These are phyloP conservation scores for Chloroceryle amazona DNA, from an alignment of 2,797 vertebrate genomes.

Conservation along the genomic window DNA sequence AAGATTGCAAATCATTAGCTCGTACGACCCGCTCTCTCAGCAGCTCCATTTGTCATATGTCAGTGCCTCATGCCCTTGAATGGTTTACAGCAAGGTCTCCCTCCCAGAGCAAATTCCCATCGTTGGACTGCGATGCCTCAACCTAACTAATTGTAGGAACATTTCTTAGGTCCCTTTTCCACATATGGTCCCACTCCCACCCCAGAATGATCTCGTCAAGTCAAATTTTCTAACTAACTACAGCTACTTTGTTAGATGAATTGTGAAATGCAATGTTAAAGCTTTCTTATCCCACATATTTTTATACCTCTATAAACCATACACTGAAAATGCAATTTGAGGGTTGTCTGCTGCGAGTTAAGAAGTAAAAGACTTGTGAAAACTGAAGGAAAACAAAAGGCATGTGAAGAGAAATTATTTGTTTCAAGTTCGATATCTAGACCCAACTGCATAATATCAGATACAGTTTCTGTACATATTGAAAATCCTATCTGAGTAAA, in stretches of 20 bases:
- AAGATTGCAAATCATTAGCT: constrained; percentile 79
- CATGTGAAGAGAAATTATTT: neutral
- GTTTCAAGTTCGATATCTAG: constrained; percentile 9
- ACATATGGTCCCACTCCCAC: neutral
- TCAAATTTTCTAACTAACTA: constrained; percentile 40
- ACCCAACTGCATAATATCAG: neutral
- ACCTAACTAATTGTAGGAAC: constrained; percentile 36
- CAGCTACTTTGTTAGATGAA: constrained; percentile 34
- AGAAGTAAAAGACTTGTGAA: neutral
- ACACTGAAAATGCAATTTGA: neutral
- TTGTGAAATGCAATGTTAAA: constrained; percentile 16
- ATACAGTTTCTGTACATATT: constrained; percentile 7
- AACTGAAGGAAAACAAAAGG: neutral
- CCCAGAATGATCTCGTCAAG: constrained; percentile 1
- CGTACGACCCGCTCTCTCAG: neutral
- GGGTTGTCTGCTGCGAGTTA: neutral
- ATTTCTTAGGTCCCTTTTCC: constrained; percentile 52
- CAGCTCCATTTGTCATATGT: constrained; percentile 76
- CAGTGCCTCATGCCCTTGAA: neutral
- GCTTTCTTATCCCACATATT: constrained; percentile 23
- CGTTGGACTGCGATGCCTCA: neutral
- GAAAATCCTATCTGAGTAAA: constrained; percentile 30
- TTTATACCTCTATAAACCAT: constrained; percentile 40
- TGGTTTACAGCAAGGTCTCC: constrained; percentile 23
- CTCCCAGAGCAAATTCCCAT: constrained; percentile 62